These are phyloP conservation scores for Sorex araneus DNA, from an alignment of 2,113 vertebrate species.

Conservation along the genomic window DNA sequence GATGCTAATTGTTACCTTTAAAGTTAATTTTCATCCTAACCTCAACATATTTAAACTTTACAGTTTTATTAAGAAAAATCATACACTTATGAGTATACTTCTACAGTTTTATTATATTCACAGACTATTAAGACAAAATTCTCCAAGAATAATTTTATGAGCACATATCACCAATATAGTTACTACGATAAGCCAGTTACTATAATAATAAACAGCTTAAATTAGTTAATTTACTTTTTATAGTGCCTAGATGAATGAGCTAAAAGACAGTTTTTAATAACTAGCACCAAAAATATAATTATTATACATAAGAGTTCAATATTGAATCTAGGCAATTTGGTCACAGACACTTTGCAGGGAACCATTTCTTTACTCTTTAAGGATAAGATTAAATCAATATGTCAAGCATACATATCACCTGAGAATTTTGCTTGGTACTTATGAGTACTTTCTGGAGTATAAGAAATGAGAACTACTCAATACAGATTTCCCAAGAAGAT, in stretches of 20 bases:
- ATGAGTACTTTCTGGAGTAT: not conserved
- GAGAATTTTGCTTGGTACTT: not conserved
- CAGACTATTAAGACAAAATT: slow-evolving; percentile 2
- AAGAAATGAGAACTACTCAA: not conserved
- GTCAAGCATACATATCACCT: not conserved
- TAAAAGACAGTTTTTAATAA: not conserved
- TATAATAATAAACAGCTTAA: not conserved
- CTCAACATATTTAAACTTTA: not conserved
- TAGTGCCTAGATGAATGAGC: not conserved
- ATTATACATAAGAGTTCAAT: not conserved
- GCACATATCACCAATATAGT: not conserved
- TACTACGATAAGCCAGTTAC: not conserved
- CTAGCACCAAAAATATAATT: not conserved
- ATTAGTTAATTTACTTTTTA: not conserved
- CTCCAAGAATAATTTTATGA: not conserved
- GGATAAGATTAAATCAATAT: not conserved
- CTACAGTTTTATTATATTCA: not conserved
- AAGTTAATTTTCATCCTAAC: not conserved
- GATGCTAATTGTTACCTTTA: not conserved
- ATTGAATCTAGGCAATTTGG: not conserved
- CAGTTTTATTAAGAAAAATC: not conserved
- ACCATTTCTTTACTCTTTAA: not conserved
- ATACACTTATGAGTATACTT: not conserved
- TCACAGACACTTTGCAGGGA: not conserved
- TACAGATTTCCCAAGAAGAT: not conserved